phyloP scores from a whole-genome alignment of 1,140 invertebrate species.

The Atta colombica region DNA sequence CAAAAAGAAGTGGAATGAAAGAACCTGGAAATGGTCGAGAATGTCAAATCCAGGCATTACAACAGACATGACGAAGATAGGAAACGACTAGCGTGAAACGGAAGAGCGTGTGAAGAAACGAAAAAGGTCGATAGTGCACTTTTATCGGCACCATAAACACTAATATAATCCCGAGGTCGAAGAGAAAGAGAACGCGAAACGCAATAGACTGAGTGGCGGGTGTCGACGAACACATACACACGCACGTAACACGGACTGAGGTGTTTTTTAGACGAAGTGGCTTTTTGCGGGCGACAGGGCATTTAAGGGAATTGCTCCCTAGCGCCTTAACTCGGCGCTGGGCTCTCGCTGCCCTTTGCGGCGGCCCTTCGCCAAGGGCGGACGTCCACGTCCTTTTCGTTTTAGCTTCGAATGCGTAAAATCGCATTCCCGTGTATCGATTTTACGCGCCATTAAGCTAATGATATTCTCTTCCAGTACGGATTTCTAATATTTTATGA shows the following conservation, averaged over 20 bases:
- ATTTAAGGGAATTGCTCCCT: conserved; percentile 86
- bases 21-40: conserved; percentile 1
- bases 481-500: conserved; percentile 19
- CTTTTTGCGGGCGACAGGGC: conserved; percentile 85
- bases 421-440: conserved; percentile 58
- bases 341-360: conserved; percentile 57
- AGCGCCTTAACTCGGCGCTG: conserved; percentile 73
- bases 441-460: conserved; percentile 50
- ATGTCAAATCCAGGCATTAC: conserved; percentile 67
- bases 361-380: conserved; percentile 68
- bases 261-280: conserved; percentile 84
- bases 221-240: conserved; percentile 68
- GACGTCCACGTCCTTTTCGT: conserved; percentile 58
- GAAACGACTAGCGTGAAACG: background rate
- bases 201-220: conserved; percentile 82
- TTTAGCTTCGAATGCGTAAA: conserved; percentile 60
- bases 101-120: conserved; percentile 52
- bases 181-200: conserved; percentile 79
- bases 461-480: conserved; percentile 1
- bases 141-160: conserved; percentile 84
- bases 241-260: conserved; percentile 71
- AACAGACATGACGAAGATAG: conserved; percentile 26
- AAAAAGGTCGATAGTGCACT: conserved; percentile 80
- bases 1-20: background rate
- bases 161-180: conserved; percentile 83